Evolutionary conservation across 2,113 vertebrate genomes (phyloP), one percentile per base, ranked within the genome.

Genomic region (Labrus mixtus): DNA sequence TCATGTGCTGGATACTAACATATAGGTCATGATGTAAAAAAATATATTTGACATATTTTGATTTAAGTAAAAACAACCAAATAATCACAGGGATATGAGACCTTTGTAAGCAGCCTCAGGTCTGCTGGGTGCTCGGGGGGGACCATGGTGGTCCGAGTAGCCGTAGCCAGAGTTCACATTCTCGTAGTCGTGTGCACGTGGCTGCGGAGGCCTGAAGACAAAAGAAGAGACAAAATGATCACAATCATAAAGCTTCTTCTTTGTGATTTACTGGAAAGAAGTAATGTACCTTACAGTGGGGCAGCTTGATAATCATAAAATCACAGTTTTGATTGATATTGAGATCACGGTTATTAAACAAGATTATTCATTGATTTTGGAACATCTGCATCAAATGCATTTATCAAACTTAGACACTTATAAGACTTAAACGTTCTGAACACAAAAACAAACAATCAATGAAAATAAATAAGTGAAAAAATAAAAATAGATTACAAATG

Each of bases 71-170:
- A 58, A 4, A 8, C 23, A 71, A 22, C 15, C 15, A 19, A 17
- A 8, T 8, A 10, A 15, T 54, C 6, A 20, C 20, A 56, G 13
- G 0, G 33, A 19, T 46, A 4, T 36, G 17, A n/a, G 68, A 94
- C 95, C 94, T 95, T 90, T 95, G 85, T 85, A 85, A 48, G 92
- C 78, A 62, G 93, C 82, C 25, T 95, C 95, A 19, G 93, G 93
- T 82, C 93, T 90, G 78, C 87, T 33, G 22, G 90, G 82, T 17
- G 89, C 79, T 0, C 91, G 92, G 33, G 88, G 84, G 20, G 89
- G 46, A 43, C 71, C 90, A 11, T 74, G 84, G 56, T 89, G 87
- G 39, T 93, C 92, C 7, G 85, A 57, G 83, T 92, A 93, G 37
- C 43, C 81, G 2, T 91, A 93, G 46, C 75, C 79, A 17, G 93